Evolutionary conservation across 2,113 vertebrate species (phyloP).

Genomic region (Cisticola juncidis): DNA sequence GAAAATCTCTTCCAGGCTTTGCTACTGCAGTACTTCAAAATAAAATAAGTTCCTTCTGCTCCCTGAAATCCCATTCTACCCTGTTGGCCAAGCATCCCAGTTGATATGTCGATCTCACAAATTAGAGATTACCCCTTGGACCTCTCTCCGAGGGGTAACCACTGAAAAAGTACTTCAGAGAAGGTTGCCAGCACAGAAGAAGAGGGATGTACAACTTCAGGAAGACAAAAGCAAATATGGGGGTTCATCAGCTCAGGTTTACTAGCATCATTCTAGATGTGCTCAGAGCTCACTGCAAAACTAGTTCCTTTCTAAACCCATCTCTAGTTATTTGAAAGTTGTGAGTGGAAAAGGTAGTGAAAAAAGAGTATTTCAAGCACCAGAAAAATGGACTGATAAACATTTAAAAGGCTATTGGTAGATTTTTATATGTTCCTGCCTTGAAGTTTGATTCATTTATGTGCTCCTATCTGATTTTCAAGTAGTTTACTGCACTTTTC

Average conservation of each 20-base stretch:
- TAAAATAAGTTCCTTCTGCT: neutral
- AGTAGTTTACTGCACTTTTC: neutral
- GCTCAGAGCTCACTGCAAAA: neutral
- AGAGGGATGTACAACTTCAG: neutral
- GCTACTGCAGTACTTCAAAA: neutral
- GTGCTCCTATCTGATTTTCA: neutral
- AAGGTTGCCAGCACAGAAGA: neutral
- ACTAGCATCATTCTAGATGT: neutral
- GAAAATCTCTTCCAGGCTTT: neutral
- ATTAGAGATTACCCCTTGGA: neutral
- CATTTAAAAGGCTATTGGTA: neutral
- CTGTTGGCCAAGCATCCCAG: neutral
- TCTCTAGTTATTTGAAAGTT: neutral
- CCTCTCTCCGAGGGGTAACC: neutral
- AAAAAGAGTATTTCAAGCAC: neutral
- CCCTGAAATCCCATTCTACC: neutral
- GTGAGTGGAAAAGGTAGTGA: neutral
- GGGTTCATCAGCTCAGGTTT: neutral
- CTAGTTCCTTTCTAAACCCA: neutral
- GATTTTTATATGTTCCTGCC: neutral
- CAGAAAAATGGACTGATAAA: neutral
- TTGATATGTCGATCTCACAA: neutral
- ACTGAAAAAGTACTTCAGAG: neutral
- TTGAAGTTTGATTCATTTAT: neutral
- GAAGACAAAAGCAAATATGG: neutral